A percentile compares a stretch with the other conserved stretches of the same genome.
Evolutionary conservation across 2,797 vertebrate species (phyloP).

Genomic region (Sternotherus odoratus): DNA sequence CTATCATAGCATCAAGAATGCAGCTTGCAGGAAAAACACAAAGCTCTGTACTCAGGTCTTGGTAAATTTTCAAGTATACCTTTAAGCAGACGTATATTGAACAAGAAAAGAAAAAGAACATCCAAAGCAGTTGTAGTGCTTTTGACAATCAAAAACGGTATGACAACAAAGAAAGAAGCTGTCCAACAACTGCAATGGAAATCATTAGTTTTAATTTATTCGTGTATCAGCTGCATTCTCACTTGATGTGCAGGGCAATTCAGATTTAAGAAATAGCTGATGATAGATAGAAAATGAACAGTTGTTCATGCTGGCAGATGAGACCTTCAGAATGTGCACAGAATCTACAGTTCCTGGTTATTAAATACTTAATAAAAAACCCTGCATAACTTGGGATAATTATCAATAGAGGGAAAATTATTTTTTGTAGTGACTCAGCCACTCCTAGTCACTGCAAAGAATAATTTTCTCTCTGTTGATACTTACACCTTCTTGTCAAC

Average conservation of each 20-base stretch:
- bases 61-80: constrained; percentile 55
- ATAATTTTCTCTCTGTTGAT: too few relatives aligned
- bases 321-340: not conserved
- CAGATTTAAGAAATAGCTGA: not conserved
- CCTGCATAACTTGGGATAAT: not conserved
- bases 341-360: not conserved
- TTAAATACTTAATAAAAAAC: not conserved
- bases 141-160: not conserved
- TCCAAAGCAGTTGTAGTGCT: not conserved
- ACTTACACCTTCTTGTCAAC: too few relatives aligned
- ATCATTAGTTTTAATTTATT: fast-evolving
- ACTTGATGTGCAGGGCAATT: fast-evolving
- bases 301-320: not conserved
- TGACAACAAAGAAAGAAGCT: constrained; percentile 15
- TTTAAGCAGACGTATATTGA: not conserved
- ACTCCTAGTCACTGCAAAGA: too few relatives aligned
- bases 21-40: constrained; percentile 40
- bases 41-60: constrained; percentile 10
- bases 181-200: not conserved
- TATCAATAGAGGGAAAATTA: too few relatives aligned
- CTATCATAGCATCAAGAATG: constrained; percentile 12
- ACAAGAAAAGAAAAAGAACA: not conserved
- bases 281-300: not conserved
- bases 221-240: not conserved
- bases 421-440: too few relatives aligned